Percentiles rank a stretch among this genome's conserved stretches.
These are phyloP conservation scores for Lycophotia porphyrea DNA, from an alignment of 2,888 invertebrate genomes.

Conservation along the genomic window DNA sequence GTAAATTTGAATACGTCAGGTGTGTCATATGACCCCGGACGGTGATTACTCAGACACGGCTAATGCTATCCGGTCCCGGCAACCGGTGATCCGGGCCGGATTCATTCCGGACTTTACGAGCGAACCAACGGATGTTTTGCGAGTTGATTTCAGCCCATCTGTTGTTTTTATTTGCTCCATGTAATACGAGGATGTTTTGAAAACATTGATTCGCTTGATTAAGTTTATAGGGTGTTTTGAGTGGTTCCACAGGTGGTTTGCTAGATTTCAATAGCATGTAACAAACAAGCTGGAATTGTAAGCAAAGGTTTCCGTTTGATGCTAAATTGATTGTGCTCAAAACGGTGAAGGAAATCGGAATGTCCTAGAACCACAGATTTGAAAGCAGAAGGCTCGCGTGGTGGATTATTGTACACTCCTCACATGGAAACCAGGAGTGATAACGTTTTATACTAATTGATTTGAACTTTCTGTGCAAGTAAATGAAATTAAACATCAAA, in stretches of 20 bases:
- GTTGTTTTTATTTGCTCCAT: constrained; percentile 61
- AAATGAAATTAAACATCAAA: too few species aligned
- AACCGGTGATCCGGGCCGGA: constrained; percentile 64
- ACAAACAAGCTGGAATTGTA: neutral
- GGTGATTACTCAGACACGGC: constrained; percentile 67
- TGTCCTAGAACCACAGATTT: neutral
- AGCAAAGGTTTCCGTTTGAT: constrained; percentile 12
- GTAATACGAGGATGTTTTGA: constrained; percentile 42
- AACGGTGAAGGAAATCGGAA: neutral
- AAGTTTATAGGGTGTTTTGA: constrained; percentile 33
- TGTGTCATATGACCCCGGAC: constrained; percentile 69
- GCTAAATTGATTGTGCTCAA: neutral
- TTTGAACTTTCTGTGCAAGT: too few species aligned
- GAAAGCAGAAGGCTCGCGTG: neutral
- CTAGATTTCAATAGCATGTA: constrained; percentile 19
- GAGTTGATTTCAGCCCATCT: constrained; percentile 55
- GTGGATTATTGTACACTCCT: neutral
- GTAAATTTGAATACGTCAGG: constrained; percentile 72
- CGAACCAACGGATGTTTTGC: constrained; percentile 53
- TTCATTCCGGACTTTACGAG: constrained; percentile 69
- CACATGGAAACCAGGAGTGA: neutral
- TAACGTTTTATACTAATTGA: neutral
- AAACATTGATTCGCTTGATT: constrained; percentile 32
- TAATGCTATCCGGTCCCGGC: constrained; percentile 65
- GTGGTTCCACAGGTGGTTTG: constrained; percentile 38